Percentiles rank a stretch among this genome's conserved stretches.
These are phyloP conservation scores for Dilophus febrilis DNA, from an alignment of 2,888 invertebrate species.

Conservation along the genomic window DNA sequence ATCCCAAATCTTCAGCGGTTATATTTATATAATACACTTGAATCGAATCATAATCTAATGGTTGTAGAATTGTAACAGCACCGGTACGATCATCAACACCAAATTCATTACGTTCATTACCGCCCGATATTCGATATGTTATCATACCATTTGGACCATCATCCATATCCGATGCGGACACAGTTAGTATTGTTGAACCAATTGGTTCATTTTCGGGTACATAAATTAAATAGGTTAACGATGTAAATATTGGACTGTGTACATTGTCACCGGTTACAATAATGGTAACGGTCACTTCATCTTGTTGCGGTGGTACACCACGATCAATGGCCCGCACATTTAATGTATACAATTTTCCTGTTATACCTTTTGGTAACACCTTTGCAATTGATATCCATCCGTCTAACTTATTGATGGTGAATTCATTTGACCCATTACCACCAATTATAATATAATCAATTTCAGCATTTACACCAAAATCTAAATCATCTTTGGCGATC, in stretches of 20 bases:
- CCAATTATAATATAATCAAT: slow-evolving; percentile 57
- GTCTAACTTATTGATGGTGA: slow-evolving; percentile 52
- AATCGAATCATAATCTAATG: slow-evolving; percentile 72
- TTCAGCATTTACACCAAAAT: slow-evolving; percentile 80
- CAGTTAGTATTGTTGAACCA: slow-evolving; percentile 67
- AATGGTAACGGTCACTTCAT: slow-evolving; percentile 53
- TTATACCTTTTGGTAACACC: slow-evolving; percentile 31
- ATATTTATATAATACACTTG: slow-evolving; percentile 76
- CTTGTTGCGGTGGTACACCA: slow-evolving; percentile 73
- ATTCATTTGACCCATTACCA: slow-evolving; percentile 62
- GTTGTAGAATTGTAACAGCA: slow-evolving; percentile 57
- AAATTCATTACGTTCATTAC: slow-evolving; percentile 67
- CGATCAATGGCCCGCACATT: slow-evolving; percentile 64
- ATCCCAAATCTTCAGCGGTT: slow-evolving; percentile 73
- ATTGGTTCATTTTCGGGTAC: slow-evolving; percentile 83
- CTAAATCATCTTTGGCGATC: slow-evolving; percentile 55
- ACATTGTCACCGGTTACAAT: slow-evolving; percentile 74
- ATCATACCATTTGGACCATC: slow-evolving; percentile 81
- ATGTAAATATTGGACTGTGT: slow-evolving; percentile 64
- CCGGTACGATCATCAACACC: slow-evolving; percentile 60
- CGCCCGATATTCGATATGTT: slow-evolving; percentile 65
- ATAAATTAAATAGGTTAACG: slow-evolving; percentile 71
- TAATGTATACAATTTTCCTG: slow-evolving; percentile 49
- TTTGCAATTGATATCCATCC: slow-evolving; percentile 68
- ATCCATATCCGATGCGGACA: slow-evolving; percentile 72